Evolutionary conservation across 2,888 invertebrate genomes (phyloP).

Genomic region (Aporophyla lueneburgensis): DNA sequence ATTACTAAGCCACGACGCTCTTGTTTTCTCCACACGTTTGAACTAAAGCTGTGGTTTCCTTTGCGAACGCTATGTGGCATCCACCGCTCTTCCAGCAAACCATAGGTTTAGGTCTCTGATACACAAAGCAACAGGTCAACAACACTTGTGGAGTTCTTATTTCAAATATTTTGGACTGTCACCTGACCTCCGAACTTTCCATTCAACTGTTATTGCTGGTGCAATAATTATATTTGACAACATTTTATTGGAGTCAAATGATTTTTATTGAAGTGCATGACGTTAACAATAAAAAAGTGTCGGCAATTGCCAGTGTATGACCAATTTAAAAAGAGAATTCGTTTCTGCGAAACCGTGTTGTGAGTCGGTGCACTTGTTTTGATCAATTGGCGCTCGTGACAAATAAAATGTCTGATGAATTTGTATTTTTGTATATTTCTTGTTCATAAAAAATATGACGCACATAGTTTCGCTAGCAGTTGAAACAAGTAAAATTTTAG

Average conservation of each 20-base stretch:
- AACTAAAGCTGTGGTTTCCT: not conserved
- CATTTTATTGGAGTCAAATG: constrained; percentile 53
- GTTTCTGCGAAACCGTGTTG: constrained; percentile 17
- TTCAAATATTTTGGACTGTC: not conserved
- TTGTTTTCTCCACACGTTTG: too few relatives aligned
- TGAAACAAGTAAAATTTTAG: not conserved
- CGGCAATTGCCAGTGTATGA: constrained; percentile 27
- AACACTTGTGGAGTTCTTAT: not conserved
- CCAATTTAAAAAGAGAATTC: constrained; percentile 47
- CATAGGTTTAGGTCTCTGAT: not conserved
- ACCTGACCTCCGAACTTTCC: constrained; percentile 4
- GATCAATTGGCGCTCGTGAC: constrained; percentile 33
- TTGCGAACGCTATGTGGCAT: not conserved
- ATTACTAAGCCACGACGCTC: too few relatives aligned
- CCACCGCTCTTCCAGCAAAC: not conserved
- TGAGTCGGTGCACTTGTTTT: constrained; percentile 40
- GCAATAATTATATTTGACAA: constrained; percentile 26
- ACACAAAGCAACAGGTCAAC: not conserved
- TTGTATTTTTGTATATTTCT: constrained; percentile 7
- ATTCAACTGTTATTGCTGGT: constrained; percentile 30
- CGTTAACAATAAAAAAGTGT: constrained; percentile 45
- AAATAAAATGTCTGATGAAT: constrained; percentile 23
- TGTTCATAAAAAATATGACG: not conserved
- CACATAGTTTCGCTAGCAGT: not conserved
- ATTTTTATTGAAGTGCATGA: constrained; percentile 49